phyloP scores from a whole-genome alignment of 2,888 invertebrate genomes.

The Eupsilia transversa region DNA sequence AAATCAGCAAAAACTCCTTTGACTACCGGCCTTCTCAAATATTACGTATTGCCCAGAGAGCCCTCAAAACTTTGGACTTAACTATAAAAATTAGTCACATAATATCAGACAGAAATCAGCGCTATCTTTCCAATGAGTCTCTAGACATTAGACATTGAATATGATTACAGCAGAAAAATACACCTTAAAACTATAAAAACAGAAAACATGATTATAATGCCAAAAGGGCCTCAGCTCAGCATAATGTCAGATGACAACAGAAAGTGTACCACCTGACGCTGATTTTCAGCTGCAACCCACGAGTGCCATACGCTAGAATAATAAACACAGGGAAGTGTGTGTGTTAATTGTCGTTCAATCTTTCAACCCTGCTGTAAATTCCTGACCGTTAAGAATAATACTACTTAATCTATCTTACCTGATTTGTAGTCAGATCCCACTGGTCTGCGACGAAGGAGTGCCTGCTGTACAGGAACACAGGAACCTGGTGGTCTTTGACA shows the following conservation, averaged over 20 bases:
- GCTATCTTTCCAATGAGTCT: neutral
- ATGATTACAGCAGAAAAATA: no score
- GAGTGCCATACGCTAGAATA: no score
- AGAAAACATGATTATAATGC: no score
- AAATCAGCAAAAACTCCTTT: neutral
- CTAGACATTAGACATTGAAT: no score
- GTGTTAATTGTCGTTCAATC: neutral
- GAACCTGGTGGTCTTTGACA: slow-evolving; percentile 95
- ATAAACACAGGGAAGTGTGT: no score
- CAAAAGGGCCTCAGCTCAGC: no score
- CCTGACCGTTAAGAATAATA: no score
- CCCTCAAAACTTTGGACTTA: neutral
- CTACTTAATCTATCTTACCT: slow-evolving; percentile 88
- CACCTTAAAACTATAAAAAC: no score
- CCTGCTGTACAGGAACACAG: slow-evolving; percentile 93
- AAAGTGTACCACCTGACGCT: no score
- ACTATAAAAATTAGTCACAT: neutral
- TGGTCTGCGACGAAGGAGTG: slow-evolving; percentile 92
- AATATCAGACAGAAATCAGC: neutral
- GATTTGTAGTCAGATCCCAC: slow-evolving; percentile 96
- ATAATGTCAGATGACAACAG: no score
- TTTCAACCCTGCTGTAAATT: neutral
- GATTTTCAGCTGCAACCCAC: no score
- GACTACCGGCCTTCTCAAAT: neutral
- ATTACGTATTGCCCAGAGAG: neutral